Evolutionary conservation across 2,113 vertebrate genomes (phyloP), one percentile per base, ranked within the genome.

Genomic region (Myiozetetes cayanensis): DNA sequence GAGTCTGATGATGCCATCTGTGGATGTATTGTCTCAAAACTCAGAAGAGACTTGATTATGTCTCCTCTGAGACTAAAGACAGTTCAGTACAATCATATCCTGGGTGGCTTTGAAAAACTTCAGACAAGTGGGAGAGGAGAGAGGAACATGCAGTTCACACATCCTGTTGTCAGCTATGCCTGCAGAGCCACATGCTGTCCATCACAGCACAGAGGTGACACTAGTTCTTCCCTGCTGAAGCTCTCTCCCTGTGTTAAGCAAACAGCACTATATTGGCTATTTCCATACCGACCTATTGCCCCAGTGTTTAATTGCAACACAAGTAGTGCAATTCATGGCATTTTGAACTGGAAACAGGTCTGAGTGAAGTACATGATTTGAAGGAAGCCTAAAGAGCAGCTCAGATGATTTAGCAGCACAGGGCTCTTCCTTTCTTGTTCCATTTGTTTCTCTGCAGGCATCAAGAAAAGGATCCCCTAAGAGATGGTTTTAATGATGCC

Each of bases 161-260:
- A 39, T 27, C 16, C 21, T 63, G 9, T 50, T 44, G 52, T 10
- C 44, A 61, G 0, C 24, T 31, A 20, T 0, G 1, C 27, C 33
- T 73, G 31, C 18, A 62, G 62, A 59, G 67, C 24, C 52, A 37
- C 6, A 9, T 35, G 33, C 46, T 16, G 21, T 63, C 61, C 4
- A 1, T 53, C 59, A 39, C 22, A 79, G 62, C 66, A 33, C 59
- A 73, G 4, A 11, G 8, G 20, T 55, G 59, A 37, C 53, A 53
- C 3, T 1, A 12, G 16, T 5, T 31, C 39, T 55, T 46, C 35
- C n/a, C 43, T 4, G 5, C 2, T 53, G 70, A 58, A 44, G 22
- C 31, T 85, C 33, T 41, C 22, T 39, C 33, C n/a, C 41, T 15
- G n/a, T 46, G 17, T 47, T 56, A 72, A 63, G 33, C 50, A 71